Base-by-base conservation (phyloP, 2,113 vertebrate species). In the Todiramphus saurophagus region DNA sequence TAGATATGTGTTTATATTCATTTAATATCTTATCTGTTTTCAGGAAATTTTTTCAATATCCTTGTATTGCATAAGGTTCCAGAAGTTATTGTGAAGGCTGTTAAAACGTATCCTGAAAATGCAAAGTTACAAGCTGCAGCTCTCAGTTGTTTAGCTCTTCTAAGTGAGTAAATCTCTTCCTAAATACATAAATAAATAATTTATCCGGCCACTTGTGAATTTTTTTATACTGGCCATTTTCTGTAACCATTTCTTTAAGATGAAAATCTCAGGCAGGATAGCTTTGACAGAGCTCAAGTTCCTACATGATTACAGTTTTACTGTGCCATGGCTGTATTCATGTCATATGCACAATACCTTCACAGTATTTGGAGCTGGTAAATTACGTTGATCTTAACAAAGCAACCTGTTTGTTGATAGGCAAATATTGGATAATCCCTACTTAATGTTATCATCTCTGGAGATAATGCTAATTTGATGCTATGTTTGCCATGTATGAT, bases 41-140 rank as follows among this genome's bases (percentile, higher is more conserved):
- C 83, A 99, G 99, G 99, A 97, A 99, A 98, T 69, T 99, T 99
- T 98, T 99, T 98, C 95, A 99, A 98, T 96, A 99, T 99, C 96
- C 98, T 99, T 96, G 99, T 99, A 7, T 95, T 98, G 79, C 98
- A 99, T 35, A 99, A 99, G 28, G 98, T 99, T 12, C 99, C 99
- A 48, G 97, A 98, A 85, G 98, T 98, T 10, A 96, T 98, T 35
- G 96, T 99, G 53, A 98, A 98, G 79, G 99, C 99, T 31, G 98
- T 99, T 86, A 93, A 83, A 80, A 96, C 58, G 3, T 99, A 99
- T 77, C 98, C 98, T 16, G 59, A 96, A 72, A 99, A 99, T 48
- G 94, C 97, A 11, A 76, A 46, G 2, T 96, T 99, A 53, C 99
- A 99, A 35, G 97, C 98, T 6, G 97, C 98, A 11, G 98, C 98